These are phyloP conservation scores for Ivindomyrus marchei DNA, from an alignment of 2,113 vertebrate genomes.

Conservation along the genomic window DNA sequence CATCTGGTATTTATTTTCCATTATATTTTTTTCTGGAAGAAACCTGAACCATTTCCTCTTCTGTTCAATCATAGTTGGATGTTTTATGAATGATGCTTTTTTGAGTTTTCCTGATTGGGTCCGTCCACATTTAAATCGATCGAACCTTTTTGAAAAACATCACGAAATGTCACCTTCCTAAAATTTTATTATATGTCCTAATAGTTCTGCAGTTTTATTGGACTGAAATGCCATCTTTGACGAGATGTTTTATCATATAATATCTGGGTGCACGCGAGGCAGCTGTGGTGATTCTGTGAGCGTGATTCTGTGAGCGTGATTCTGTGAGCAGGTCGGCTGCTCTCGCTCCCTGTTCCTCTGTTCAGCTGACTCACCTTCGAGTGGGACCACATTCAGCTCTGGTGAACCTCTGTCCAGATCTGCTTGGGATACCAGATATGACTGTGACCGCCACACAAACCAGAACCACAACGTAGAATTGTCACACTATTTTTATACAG, in stretches of 20 bases:
- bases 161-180: background rate
- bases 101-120: background rate
- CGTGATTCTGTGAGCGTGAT: no score
- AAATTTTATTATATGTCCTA: background rate
- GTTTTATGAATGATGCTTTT: background rate
- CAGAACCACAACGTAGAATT: background rate
- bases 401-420: background rate
- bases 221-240: background rate
- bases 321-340: background rate
- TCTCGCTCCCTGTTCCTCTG: background rate
- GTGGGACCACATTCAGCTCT: background rate
- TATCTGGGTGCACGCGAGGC: background rate
- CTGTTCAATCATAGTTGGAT: background rate
- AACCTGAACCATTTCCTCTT: background rate
- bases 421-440: background rate
- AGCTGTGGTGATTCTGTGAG: background rate
- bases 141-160: background rate
- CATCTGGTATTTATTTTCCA: conserved; percentile 1
- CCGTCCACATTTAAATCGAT: background rate
- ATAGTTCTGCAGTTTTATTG: background rate
- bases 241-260: background rate
- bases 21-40: background rate
- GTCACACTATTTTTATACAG: background rate
- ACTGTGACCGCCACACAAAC: background rate
- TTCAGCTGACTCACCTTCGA: background rate